Evolutionary conservation across 2,113 vertebrate species (phyloP).

Genomic region (Neomonachus schauinslandi): DNA sequence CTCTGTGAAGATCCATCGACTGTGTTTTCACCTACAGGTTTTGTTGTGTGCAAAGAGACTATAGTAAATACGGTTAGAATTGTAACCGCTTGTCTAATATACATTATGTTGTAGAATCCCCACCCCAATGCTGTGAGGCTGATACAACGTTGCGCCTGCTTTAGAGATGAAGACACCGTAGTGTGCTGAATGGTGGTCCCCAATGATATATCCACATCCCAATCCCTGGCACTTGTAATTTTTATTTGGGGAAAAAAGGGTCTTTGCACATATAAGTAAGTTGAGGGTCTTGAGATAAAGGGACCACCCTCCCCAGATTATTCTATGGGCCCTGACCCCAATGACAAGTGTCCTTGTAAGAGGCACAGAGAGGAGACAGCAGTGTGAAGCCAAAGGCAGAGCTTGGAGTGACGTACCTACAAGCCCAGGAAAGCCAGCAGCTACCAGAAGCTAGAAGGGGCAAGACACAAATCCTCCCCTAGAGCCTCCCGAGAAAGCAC

Average conservation of each 20-base stretch:
- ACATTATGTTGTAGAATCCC: not conserved
- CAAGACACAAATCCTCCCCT: not conserved
- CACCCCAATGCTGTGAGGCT: not conserved
- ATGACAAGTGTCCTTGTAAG: not conserved
- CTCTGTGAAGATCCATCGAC: not conserved
- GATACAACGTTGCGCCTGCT: not conserved
- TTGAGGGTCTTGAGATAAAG: not conserved
- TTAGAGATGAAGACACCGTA: not conserved
- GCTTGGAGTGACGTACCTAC: not conserved
- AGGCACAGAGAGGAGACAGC: not conserved
- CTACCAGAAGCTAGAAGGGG: not conserved
- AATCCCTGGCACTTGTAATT: not conserved
- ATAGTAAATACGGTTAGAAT: not conserved
- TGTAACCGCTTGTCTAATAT: not conserved
- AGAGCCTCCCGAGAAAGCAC: too few species aligned
- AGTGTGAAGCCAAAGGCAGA: accelerated
- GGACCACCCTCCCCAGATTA: not conserved
- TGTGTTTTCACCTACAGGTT: not conserved
- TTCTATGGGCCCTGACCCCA: not conserved
- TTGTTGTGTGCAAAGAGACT: not conserved
- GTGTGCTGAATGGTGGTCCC: not conserved
- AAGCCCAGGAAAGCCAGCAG: not conserved
- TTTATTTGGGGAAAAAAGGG: not conserved
- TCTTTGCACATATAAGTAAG: not conserved
- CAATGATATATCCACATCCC: too few species aligned